A percentile compares a stretch with the other conserved stretches of the same genome.
Conservation (phyloP, 2,113 vertebrate genomes). For the Miniopterus natalensis region DNA sequence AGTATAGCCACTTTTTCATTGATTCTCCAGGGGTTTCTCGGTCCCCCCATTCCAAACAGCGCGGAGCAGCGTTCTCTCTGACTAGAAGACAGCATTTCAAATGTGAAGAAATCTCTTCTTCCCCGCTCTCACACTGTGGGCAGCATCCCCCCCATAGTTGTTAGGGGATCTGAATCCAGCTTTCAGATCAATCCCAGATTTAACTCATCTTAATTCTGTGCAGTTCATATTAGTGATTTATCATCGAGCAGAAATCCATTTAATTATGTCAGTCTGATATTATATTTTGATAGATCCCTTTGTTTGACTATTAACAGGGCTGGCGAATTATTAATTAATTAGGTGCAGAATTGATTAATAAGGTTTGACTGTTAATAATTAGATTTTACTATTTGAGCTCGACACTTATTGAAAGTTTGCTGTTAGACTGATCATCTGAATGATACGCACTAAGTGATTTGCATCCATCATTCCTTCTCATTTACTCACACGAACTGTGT, state of each 20-base stretch:
- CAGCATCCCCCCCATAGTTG: neutral
- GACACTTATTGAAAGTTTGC: conserved; percentile 49
- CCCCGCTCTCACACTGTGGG: neutral
- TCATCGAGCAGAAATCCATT: conserved; percentile 58
- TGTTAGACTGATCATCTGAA: conserved; percentile 55
- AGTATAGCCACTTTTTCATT: conserved; percentile 55
- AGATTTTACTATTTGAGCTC: conserved; percentile 57
- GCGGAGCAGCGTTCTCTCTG: neutral
- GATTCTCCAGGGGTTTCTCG: neutral
- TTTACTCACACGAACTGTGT: conserved; percentile 27
- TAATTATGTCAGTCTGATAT: conserved; percentile 64
- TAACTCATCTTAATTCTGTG: conserved; percentile 65
- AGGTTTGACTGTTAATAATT: conserved; percentile 61
- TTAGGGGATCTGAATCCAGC: conserved; percentile 66
- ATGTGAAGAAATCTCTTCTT: neutral
- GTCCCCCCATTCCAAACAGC: neutral
- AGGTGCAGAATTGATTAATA: conserved; percentile 61
- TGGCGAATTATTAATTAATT: conserved; percentile 74
- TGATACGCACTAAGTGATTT: conserved; percentile 65
- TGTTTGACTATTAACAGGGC: conserved; percentile 58
- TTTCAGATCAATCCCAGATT: conserved; percentile 29
- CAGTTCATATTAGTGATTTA: conserved; percentile 72
- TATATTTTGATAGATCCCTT: conserved; percentile 68
- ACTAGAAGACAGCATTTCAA: neutral
- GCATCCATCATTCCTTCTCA: conserved; percentile 14